These are phyloP conservation scores for Mus spicilegus DNA, from an alignment of 2,113 vertebrate genomes.

Conservation along the genomic window DNA sequence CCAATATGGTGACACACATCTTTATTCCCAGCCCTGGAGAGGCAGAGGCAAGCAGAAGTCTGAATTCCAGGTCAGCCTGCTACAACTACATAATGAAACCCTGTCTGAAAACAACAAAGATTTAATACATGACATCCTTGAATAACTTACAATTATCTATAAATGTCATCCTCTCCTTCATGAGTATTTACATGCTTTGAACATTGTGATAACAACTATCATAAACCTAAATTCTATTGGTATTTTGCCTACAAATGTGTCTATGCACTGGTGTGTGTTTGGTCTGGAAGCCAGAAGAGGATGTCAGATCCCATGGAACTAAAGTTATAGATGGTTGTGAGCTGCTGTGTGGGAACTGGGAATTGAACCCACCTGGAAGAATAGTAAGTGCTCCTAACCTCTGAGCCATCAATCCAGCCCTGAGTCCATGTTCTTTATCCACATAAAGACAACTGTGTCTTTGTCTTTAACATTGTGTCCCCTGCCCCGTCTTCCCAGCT, in stretches of 20 bases:
- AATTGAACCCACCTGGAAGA: not conserved
- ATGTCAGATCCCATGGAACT: not conserved
- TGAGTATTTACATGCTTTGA: not conserved
- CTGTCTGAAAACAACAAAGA: not conserved
- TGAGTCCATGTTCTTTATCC: not conserved
- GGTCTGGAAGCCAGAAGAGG: not conserved
- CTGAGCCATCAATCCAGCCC: not conserved
- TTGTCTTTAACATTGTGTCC: not conserved
- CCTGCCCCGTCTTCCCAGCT: not conserved
- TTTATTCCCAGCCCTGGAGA: not conserved
- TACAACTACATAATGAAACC: not conserved
- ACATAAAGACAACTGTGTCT: not conserved
- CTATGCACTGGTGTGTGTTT: not conserved
- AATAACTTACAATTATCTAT: not conserved
- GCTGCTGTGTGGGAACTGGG: not conserved
- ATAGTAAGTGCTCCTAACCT: not conserved
- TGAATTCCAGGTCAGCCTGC: not conserved
- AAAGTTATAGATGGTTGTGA: not conserved
- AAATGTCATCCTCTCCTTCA: not conserved
- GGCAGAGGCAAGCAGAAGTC: not conserved
- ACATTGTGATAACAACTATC: not conserved
- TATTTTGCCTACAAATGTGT: not conserved
- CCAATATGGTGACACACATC: not conserved
- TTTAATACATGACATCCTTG: not conserved
- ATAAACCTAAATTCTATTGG: not conserved